Conservation (phyloP, 2,113 vertebrate genomes). For the Apodemus speciosus region DNA sequence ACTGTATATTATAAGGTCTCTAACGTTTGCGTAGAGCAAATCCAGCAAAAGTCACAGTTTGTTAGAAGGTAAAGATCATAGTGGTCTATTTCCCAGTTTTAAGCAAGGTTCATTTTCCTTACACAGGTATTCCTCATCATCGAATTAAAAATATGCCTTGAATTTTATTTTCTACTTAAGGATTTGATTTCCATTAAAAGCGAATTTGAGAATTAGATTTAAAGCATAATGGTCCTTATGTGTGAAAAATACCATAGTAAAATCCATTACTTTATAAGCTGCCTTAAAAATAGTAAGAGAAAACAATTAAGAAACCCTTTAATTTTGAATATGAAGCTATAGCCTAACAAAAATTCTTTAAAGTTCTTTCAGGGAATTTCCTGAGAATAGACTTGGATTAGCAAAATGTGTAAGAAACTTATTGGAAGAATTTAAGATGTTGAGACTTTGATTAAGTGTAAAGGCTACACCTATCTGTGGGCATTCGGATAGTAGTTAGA, state of each 20-base stretch:
- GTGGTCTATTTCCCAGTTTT: neutral
- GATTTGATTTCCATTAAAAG: constrained; percentile 33
- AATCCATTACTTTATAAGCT: neutral
- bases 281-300: neutral
- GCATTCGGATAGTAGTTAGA: neutral
- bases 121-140: neutral
- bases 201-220: neutral
- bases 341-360: neutral
- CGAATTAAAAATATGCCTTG: constrained; percentile 10
- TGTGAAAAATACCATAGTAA: neutral
- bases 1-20: neutral
- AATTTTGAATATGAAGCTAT: neutral
- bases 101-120: neutral
- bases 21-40: constrained; percentile 30
- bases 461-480: too few relatives aligned
- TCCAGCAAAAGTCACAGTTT: neutral
- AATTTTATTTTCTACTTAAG: constrained; percentile 40
- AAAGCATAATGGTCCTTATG: neutral
- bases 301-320: neutral
- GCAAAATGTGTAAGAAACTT: constrained; percentile 26
- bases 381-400: constrained; percentile 27
- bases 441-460: neutral
- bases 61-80: neutral
- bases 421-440: constrained; percentile 14
- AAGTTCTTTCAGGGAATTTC: neutral